A percentile compares a stretch with the other conserved stretches of the same genome.
These are phyloP conservation scores for Tetramorium parvispinum DNA, from an alignment of 1,140 invertebrate species.

Conservation along the genomic window DNA sequence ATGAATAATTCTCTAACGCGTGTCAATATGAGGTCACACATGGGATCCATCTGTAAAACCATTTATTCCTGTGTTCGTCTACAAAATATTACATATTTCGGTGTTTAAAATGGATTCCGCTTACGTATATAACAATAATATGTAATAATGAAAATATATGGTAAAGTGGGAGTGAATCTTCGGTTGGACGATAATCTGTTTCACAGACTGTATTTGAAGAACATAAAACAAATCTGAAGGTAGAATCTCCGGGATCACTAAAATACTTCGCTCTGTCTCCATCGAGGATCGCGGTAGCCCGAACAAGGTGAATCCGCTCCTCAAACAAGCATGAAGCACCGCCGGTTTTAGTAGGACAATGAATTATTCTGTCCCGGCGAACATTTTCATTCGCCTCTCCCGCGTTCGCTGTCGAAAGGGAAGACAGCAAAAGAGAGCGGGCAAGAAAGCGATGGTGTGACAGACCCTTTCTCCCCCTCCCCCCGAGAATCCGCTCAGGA, in stretches of 20 bases:
- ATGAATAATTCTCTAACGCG: neutral
- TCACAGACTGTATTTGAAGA: conserved; percentile 24
- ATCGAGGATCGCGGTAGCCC: conserved; percentile 60
- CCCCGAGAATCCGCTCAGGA: conserved; percentile 15
- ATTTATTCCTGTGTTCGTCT: neutral
- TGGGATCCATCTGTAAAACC: neutral
- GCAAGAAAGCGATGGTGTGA: conserved; percentile 27
- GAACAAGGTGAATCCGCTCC: conserved; percentile 76
- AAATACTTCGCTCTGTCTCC: conserved; percentile 34
- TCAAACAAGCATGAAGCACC: conserved; percentile 77
- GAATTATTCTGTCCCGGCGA: conserved; percentile 80
- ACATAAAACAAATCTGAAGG: conserved; percentile 65
- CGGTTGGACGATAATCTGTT: neutral
- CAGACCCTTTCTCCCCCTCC: conserved; percentile 35
- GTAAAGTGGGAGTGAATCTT: neutral
- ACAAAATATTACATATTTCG: neutral
- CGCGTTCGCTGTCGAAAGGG: conserved; percentile 50
- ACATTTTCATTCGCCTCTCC: conserved; percentile 80
- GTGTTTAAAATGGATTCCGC: neutral
- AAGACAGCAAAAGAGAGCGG: conserved; percentile 52
- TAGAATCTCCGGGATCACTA: conserved; percentile 48
- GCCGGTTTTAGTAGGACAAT: conserved; percentile 75
- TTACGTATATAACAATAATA: neutral
- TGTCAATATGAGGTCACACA: neutral
- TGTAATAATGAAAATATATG: neutral